Conservation (phyloP, 2,113 vertebrate species). For the Himantopus leucocephalus region DNA sequence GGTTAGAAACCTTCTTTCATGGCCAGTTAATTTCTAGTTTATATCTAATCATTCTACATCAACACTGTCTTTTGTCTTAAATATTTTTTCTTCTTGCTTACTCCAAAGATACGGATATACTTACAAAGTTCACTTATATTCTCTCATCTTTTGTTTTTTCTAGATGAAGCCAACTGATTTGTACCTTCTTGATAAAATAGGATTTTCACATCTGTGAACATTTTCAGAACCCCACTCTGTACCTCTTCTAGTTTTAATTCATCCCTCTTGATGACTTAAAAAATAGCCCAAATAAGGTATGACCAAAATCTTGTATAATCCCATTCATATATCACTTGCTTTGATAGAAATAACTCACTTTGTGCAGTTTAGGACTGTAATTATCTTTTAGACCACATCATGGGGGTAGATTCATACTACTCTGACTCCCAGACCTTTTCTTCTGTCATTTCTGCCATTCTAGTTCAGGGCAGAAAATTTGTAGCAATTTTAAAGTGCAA, state of each 20-base stretch:
- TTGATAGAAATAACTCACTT: neutral
- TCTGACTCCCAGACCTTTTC: neutral
- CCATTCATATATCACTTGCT: neutral
- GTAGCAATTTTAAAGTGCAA: neutral
- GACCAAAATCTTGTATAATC: neutral
- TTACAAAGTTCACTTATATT: neutral
- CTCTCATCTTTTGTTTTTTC: neutral
- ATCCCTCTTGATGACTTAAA: neutral
- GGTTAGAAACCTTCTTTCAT: neutral
- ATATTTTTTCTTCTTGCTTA: neutral
- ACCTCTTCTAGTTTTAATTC: neutral
- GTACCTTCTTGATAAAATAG: neutral
- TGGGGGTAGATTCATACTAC: neutral
- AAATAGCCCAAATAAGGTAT: neutral
- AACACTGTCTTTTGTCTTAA: neutral
- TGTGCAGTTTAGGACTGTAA: neutral
- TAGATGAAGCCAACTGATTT: neutral
- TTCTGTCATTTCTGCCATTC: neutral
- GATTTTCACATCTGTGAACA: neutral
- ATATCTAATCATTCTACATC: neutral
- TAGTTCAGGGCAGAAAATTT: neutral
- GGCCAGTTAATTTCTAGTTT: neutral
- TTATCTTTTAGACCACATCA: neutral
- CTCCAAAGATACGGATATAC: neutral
- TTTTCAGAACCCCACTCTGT: neutral